Evolutionary conservation across 1,140 invertebrate genomes (phyloP), one percentile per base, ranked within the genome.

Genomic region (Leptopilina boulardi): DNA sequence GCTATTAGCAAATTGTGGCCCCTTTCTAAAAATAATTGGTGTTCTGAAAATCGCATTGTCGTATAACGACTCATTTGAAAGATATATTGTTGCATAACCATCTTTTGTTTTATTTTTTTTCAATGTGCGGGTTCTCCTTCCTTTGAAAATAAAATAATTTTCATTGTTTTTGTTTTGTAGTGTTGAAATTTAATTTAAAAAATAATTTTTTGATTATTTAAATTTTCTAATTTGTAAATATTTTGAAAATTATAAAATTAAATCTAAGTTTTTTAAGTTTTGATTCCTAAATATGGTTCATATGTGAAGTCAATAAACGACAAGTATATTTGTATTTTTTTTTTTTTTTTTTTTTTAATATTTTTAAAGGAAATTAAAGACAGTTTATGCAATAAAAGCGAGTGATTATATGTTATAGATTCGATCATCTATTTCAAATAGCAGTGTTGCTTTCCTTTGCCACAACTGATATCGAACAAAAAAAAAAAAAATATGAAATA

Each of bases 21-120:
- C 77, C 80, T 83, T 83, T 85, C 78, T 83, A 85, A 81, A 84
- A 80, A 77, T 82, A 84, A 85, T 82, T 79, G 70, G 59, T 54
- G 18, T 38, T 73, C 73, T 72, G 51, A 74, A 81, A 80, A 76
- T 77, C 42, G 42, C 56, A 75, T 83, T 80, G 78, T 81, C 78
- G 70, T 81, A 77, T 38, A 56, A 77, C 74, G 75, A 78, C 71
- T 42, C 73, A 71, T 78, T 59, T 9, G 26, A 66, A n/a, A 30
- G n/a, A n/a, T n/a, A n/a, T 23, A 66, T 13, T 30, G 1, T 66
- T 66, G 59, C 59, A 26, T 30, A 34, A 66, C 59, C 34, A 38
- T 66, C 59, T 66, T 30, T 15, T 34, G 59, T 66, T 66, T n/a
- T n/a, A n/a, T n/a, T n/a, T n/a, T n/a, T n/a, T 66, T 21, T 10